Evolutionary conservation across 2,888 invertebrate species (phyloP), one percentile per base, ranked within the genome.

Genomic region (Clusia tigrina): DNA sequence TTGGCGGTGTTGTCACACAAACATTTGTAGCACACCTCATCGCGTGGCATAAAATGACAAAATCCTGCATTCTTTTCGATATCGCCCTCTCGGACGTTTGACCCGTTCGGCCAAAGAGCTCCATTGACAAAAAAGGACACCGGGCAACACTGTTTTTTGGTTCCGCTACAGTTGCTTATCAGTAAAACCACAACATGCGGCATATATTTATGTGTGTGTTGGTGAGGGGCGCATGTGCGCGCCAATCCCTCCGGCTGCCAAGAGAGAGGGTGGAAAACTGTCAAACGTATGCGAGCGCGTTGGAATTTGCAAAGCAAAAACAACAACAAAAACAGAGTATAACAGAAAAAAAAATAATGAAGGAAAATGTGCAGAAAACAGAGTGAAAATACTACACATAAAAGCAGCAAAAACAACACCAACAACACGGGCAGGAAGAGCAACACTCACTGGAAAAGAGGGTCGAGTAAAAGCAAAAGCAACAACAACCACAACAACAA

Each of bases 141-240:
- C n/a, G n/a, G n/a, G 15, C 48, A 48, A 48, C 48, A 48, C 48
- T 48, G 48, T 48, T 20, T n/a, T n/a, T n/a, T n/a, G 20, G 65
- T 72, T 72, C 67, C 69, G 69, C 70, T 66, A 71, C 71, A 74
- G 69, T 74, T 77, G 74, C 74, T 79, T 78, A 79, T 79, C 74
- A 78, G 77, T 74, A 70, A 38, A n/a, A 74, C 70, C 74, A 73
- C 76, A 77, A 75, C 76, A 74, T 76, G 77, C 77, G 72, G 74
- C 71, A 71, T 20, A 2, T 15, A 15, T n/a, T 52, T 20, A 1
- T 56, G 18, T 23, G 24, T 18, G 20, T 23, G 22, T 32, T n/a
- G 32, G 25, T 2, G 25, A 42, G 59, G 2, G 52, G 23, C 32
- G 38, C 23, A 61, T 51, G 51, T 42, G 51, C 48, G 32, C 12